phyloP scores from a whole-genome alignment of 2,113 vertebrate species.

The Atrichornis clamosus region DNA sequence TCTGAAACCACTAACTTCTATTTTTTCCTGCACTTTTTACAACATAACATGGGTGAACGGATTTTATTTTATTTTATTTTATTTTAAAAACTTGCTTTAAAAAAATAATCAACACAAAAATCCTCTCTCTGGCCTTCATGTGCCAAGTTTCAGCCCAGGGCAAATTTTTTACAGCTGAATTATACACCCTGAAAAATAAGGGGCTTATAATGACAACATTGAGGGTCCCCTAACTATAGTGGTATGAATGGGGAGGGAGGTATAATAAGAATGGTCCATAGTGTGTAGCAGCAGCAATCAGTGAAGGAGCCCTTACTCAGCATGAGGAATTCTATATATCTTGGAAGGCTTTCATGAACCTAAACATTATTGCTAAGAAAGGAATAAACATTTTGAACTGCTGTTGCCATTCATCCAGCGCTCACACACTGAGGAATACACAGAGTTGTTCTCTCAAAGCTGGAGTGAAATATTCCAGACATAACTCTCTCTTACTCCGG shows the following conservation, averaged over 20 bases:
- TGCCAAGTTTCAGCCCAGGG: conserved; percentile 72
- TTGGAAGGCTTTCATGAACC: conserved; percentile 78
- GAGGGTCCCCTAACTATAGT: conserved; percentile 57
- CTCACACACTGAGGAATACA: conserved; percentile 40
- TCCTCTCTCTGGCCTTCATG: conserved; percentile 49
- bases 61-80: conserved; percentile 70
- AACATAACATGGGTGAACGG: conserved; percentile 48
- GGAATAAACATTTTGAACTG: conserved; percentile 71
- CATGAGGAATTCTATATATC: conserved; percentile 77
- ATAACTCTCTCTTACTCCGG: conserved; percentile 38
- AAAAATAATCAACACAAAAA: conserved; percentile 64
- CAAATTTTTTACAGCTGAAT: conserved; percentile 75
- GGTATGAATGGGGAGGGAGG: conserved; percentile 56
- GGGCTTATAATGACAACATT: conserved; percentile 73
- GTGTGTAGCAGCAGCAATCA: conserved; percentile 61
- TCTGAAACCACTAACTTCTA: conserved; percentile 57
- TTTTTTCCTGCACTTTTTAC: conserved; percentile 45
- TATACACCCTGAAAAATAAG: conserved; percentile 71
- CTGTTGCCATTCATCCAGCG: conserved; percentile 51
- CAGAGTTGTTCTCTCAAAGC: conserved; percentile 54
- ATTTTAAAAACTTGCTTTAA: conserved; percentile 68
- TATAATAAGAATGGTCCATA: conserved; percentile 71
- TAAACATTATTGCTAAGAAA: conserved; percentile 81
- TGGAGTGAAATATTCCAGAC: conserved; percentile 55
- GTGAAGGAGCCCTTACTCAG: conserved; percentile 77